These are phyloP conservation scores for Drosophila micromelanica DNA, from an alignment of 1,140 invertebrate species.

Conservation along the genomic window DNA sequence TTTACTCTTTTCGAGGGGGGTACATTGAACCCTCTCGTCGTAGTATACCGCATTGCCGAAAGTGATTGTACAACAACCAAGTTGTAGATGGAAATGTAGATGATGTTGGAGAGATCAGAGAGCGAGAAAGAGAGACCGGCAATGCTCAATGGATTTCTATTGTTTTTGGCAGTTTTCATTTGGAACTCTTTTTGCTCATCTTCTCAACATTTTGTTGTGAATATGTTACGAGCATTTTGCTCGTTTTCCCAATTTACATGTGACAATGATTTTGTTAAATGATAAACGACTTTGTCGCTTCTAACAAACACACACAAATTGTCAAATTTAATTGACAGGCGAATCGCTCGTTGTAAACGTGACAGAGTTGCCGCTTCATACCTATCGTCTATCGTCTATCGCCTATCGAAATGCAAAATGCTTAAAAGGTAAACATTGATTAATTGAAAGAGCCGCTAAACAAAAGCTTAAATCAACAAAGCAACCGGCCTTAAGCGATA, in stretches of 20 bases:
- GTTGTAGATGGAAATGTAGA: slow-evolving; percentile 31
- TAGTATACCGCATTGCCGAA: slow-evolving; percentile 40
- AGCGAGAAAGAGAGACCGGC: background rate
- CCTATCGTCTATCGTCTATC: slow-evolving; percentile 28
- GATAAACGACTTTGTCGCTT: slow-evolving; percentile 33
- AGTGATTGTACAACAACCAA: slow-evolving; percentile 61
- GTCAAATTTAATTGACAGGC: slow-evolving; percentile 45
- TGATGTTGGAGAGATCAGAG: slow-evolving; percentile 9
- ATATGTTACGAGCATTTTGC: slow-evolving; percentile 18
- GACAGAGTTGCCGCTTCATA: slow-evolving; percentile 5
- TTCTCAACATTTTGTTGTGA: slow-evolving; percentile 14
- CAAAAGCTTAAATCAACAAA: slow-evolving; percentile 27
- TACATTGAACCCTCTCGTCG: slow-evolving; percentile 58
- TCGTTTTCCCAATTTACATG: slow-evolving; percentile 38
- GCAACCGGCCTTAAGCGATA: slow-evolving; percentile 3
- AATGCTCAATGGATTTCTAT: slow-evolving; percentile 52
- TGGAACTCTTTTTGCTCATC: slow-evolving; percentile 19
- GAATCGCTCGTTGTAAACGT: slow-evolving; percentile 23
- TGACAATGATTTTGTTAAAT: slow-evolving; percentile 49
- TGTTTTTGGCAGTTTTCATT: slow-evolving; percentile 27
- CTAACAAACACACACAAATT: slow-evolving; percentile 17
- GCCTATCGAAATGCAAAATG: slow-evolving; percentile 5
- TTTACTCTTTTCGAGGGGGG: slow-evolving; percentile 29
- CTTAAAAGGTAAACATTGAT: slow-evolving; percentile 23
- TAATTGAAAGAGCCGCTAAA: slow-evolving; percentile 28